A percentile compares a stretch with the other conserved stretches of the same genome.
Conservation (phyloP, 2,797 vertebrate species). For the Tragopan temminckii region DNA sequence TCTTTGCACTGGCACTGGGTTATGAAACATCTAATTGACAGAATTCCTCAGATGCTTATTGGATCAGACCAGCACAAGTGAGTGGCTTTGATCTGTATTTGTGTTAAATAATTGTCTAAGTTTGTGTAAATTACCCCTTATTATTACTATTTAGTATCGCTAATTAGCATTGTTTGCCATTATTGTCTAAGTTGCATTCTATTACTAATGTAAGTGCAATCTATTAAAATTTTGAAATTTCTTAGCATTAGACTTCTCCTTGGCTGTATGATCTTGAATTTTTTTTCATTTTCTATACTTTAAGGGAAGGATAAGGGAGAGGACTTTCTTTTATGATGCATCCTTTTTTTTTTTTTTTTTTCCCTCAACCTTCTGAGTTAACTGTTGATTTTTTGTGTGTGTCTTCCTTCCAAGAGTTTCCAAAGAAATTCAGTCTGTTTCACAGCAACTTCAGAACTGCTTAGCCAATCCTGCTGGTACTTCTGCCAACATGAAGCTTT, state of each 20-base stretch:
- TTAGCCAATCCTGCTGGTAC: slow-evolving; percentile 83
- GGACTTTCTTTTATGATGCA: not conserved
- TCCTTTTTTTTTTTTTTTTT: not conserved
- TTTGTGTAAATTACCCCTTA: not conserved
- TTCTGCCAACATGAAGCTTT: slow-evolving; percentile 86
- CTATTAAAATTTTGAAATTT: not conserved
- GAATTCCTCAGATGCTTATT: slow-evolving; percentile 87
- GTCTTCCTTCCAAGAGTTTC: slow-evolving; percentile 80
- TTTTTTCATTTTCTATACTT: not conserved
- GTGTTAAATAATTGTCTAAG: not conserved
- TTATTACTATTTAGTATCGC: not conserved
- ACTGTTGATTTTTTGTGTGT: not conserved
- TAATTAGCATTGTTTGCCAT: not conserved
- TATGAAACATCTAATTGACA: slow-evolving; percentile 89
- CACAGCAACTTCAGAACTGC: slow-evolving; percentile 89
- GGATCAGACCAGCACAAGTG: slow-evolving; percentile 88
- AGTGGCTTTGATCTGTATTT: slow-evolving; percentile 30
- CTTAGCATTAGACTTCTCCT: not conserved
- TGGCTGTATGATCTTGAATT: not conserved
- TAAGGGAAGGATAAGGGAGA: not conserved
- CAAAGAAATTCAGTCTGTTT: slow-evolving; percentile 89
- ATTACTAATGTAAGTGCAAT: not conserved
- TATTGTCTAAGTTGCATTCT: not conserved
- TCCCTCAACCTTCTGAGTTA: not conserved
- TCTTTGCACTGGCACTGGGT: slow-evolving; percentile 98